Evolutionary conservation across 1,140 invertebrate species (phyloP).

Genomic region (Drosophila guanche): DNA sequence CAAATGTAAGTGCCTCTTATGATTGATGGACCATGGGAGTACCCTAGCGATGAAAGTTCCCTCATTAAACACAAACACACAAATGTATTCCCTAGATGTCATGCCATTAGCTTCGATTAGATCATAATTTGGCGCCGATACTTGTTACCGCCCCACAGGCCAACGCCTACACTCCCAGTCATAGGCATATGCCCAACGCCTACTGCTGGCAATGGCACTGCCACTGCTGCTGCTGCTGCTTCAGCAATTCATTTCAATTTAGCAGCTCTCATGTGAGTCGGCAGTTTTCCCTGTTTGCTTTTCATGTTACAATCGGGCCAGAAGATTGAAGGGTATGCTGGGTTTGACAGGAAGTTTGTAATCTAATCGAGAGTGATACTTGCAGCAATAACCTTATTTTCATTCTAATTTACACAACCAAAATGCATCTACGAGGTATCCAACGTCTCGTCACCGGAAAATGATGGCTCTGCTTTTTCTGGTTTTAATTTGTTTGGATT

Average conservation of each 20-base stretch:
- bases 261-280: conserved; percentile 30
- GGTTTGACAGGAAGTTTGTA: too few species aligned
- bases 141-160: neutral
- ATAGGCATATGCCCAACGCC: conserved; percentile 22
- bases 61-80: too few species aligned
- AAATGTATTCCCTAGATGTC: conserved; percentile 12
- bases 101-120: conserved; percentile 45
- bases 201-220: neutral
- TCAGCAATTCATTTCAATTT: conserved; percentile 57
- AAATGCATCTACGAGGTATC: too few species aligned
- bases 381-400: too few species aligned
- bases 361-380: too few species aligned
- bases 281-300: conserved; percentile 26
- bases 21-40: conserved; percentile 20
- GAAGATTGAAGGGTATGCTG: too few species aligned
- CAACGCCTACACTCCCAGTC: conserved; percentile 1
- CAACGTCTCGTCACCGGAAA: too few species aligned
- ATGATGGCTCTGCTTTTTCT: neutral
- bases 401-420: too few species aligned
- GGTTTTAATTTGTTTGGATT: conserved; percentile 56
- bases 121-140: conserved; percentile 17
- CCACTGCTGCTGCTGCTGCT: conserved; percentile 14
- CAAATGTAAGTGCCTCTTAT: conserved; percentile 7
- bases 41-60: neutral
- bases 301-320: too few species aligned